Base-by-base conservation (phyloP, 2,797 vertebrate species). In the Eurystomus glaucurus region DNA sequence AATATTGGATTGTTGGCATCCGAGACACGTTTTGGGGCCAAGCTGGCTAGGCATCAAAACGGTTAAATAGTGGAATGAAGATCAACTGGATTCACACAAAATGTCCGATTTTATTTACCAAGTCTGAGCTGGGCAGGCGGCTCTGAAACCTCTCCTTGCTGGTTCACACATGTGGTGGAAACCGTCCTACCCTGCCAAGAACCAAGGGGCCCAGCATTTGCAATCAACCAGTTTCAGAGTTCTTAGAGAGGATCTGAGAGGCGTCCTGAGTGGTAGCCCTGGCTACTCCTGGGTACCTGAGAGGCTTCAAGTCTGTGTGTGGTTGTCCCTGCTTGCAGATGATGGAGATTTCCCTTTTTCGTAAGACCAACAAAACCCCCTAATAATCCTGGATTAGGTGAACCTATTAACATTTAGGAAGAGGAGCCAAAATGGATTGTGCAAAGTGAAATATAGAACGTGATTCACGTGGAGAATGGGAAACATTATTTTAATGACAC, bases 1-100 rank as follows among this genome's bases (percentile, higher is more conserved):
- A 97, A 94, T 97, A 97, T 13, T 22, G 20, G 81, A 46, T 87
- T 88, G 88, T 84, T 98, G 97, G 97, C 97, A 94, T 61, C 82
- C 37, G 55, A 60, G 86, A 37, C 5, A 11, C 4, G 3, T 85
- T 89, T 76, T 48, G 29, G 93, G 91, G 95, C 97, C 97, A 94
- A 64, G 70, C 97, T 98, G 97, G 97, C 96, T 43, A 51, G 81
- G 68, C 89, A 81, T 96, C 96, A 93, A 51, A 92, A 96, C 3
- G 4, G 96, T 96, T 94, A 82, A 82, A 89, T 79, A 16, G 28
- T 54, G 78, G 93, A 85, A 94, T 81, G 95, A 95, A 82, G 93
- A 96, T 92, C 82, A 43, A 11, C 93, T 66, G 23, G 89, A 88
- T 88, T 85, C 61, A 29, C 43, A 15, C 1, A 39, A 85, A 92